Percentiles rank a stretch among this genome's conserved stretches.
phyloP scores from a whole-genome alignment of 2,888 invertebrate species.

The Onthophagus sagittarius region DNA sequence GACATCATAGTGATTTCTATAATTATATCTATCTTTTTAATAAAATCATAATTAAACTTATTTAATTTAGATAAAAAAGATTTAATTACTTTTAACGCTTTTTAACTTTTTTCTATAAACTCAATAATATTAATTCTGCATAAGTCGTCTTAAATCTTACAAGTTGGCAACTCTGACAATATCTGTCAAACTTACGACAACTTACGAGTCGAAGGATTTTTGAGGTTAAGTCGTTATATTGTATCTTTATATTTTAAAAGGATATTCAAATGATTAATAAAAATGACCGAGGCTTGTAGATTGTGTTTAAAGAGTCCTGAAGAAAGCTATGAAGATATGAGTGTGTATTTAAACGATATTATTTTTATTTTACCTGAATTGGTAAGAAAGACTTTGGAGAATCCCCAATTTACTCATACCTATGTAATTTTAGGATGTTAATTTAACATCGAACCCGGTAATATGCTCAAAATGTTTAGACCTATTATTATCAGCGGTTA shows the following conservation, averaged over 20 bases:
- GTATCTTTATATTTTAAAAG: no score
- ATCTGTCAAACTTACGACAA: no score
- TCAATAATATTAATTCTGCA: no score
- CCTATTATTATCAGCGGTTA: background rate
- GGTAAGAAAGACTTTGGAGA: background rate
- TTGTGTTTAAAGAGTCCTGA: background rate
- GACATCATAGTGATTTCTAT: no score
- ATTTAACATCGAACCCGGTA: background rate
- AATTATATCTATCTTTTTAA: no score
- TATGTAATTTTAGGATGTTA: background rate
- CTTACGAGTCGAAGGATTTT: background rate
- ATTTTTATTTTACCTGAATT: background rate
- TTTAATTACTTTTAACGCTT: no score
- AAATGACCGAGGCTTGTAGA: background rate
- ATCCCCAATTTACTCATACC: background rate
- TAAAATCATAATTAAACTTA: no score
- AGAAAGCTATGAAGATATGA: background rate
- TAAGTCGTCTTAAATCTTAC: no score
- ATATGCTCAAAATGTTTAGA: background rate
- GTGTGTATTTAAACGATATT: background rate
- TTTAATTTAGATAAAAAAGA: no score
- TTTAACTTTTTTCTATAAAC: no score
- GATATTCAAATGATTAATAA: background rate
- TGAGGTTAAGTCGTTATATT: background rate
- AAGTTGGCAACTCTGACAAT: no score